These are phyloP conservation scores for Brenthis hecate DNA, from an alignment of 2,888 invertebrate species.

Conservation along the genomic window DNA sequence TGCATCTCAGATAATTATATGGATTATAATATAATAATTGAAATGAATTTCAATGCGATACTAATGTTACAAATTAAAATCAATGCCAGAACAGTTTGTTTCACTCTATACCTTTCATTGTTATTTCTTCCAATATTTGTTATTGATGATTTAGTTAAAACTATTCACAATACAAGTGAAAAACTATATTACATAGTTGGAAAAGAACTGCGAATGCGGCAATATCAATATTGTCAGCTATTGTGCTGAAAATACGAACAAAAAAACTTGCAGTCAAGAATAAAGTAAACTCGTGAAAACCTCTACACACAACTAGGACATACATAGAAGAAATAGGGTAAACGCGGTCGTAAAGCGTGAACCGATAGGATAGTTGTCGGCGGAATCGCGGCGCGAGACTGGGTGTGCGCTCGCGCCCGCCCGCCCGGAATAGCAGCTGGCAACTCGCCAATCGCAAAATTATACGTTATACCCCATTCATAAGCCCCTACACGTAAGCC, in stretches of 20 bases:
- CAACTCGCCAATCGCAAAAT: conserved; percentile 63
- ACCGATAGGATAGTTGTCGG: conserved; percentile 44
- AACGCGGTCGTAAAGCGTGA: conserved; percentile 34
- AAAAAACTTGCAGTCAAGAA: conserved; percentile 2
- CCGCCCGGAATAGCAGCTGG: conserved; percentile 75
- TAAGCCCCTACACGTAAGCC: conserved; percentile 49
- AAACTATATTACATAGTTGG: too few relatives aligned
- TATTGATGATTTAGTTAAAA: conserved; percentile 17
- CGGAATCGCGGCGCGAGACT: conserved; percentile 66
- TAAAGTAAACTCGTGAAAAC: conserved; percentile 10
- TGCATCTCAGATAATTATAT: too few relatives aligned
- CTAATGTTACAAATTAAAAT: neutral
- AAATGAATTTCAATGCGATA: too few relatives aligned
- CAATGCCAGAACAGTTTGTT: conserved; percentile 6
- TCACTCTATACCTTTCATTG: conserved; percentile 64
- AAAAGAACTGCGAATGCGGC: too few relatives aligned
- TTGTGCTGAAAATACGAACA: neutral
- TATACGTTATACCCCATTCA: conserved; percentile 69
- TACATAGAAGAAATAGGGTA: conserved; percentile 29
- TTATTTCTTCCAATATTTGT: conserved; percentile 51
- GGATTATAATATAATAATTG: too few relatives aligned
- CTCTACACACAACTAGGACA: conserved; percentile 24
- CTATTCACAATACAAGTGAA: conserved; percentile 18
- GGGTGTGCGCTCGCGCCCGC: conserved; percentile 69
- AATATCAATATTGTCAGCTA: too few relatives aligned